phyloP scores from a whole-genome alignment of 2,888 invertebrate species.

The Diplazon laetatorius region DNA sequence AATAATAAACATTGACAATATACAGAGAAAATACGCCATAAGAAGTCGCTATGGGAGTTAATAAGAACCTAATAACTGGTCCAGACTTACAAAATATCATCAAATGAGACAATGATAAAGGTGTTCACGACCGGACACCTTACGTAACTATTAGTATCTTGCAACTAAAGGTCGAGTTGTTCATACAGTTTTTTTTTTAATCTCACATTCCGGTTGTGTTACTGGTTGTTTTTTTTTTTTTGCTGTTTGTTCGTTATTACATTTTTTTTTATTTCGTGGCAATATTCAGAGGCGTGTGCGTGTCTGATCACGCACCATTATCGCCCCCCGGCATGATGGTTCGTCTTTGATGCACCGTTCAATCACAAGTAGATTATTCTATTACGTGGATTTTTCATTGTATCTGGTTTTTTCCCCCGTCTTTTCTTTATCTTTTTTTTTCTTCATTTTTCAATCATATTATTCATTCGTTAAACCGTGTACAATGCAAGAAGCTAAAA shows the following conservation, averaged over 20 bases:
- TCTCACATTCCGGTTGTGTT: constrained; percentile 51
- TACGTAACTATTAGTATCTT: constrained; percentile 74
- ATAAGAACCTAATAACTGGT: constrained; percentile 81
- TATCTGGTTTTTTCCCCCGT: background rate
- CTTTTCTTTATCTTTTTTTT: constrained; percentile 38
- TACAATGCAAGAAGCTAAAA: constrained; percentile 74
- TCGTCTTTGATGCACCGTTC: constrained; percentile 56
- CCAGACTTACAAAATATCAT: constrained; percentile 82
- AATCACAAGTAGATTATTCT: constrained; percentile 59
- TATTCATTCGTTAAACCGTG: constrained; percentile 64
- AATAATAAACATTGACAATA: constrained; percentile 82
- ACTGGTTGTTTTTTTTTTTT: constrained; percentile 26
- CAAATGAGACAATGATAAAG: constrained; percentile 80
- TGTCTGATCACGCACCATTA: too few relatives aligned
- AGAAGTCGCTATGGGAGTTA: constrained; percentile 81
- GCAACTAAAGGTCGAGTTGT: constrained; percentile 75
- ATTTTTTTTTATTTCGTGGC: constrained; percentile 53
- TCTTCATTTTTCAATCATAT: constrained; percentile 34
- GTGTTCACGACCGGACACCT: constrained; percentile 73
- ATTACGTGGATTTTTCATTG: constrained; percentile 32
- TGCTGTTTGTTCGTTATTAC: constrained; percentile 28
- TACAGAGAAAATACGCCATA: constrained; percentile 82
- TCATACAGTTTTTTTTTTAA: constrained; percentile 62
- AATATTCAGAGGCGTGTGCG: constrained; percentile 49
- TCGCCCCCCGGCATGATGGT: constrained; percentile 37